phyloP scores from a whole-genome alignment of 1,140 invertebrate genomes.

The Contarinia nasturtii region DNA sequence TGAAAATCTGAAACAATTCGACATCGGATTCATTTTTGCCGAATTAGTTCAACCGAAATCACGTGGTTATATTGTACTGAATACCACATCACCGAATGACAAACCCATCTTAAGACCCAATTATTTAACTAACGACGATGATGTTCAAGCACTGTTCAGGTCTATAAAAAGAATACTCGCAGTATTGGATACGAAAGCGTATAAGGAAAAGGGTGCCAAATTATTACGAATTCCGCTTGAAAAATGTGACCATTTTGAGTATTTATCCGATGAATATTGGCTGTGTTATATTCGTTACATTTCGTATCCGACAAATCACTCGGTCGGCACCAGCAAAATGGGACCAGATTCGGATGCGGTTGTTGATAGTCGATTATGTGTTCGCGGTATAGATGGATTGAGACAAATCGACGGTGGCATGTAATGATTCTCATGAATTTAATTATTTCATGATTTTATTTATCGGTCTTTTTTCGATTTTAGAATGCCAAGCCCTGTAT shows the following conservation, averaged over 20 bases:
- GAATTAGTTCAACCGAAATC: constrained; percentile 24
- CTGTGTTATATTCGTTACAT: constrained; percentile 59
- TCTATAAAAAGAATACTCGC: constrained; percentile 34
- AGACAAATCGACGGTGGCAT: constrained; percentile 59
- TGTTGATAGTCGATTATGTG: constrained; percentile 55
- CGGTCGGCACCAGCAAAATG: constrained; percentile 72
- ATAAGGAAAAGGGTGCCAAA: constrained; percentile 25
- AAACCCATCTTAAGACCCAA: constrained; percentile 50
- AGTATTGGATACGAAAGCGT: constrained; percentile 30
- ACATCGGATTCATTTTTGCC: constrained; percentile 14
- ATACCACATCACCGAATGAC: constrained; percentile 34
- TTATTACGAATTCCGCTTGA: constrained; percentile 24
- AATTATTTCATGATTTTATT: constrained; percentile 31
- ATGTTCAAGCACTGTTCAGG: constrained; percentile 49
- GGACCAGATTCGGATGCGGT: constrained; percentile 60
- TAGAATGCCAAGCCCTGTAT: background rate
- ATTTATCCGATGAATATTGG: constrained; percentile 68
- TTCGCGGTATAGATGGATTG: constrained; percentile 49
- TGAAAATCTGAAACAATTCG: constrained; percentile 9
- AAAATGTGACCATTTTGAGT: constrained; percentile 29
- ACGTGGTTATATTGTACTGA: constrained; percentile 27
- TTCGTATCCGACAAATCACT: constrained; percentile 73
- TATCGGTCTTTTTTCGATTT: background rate
- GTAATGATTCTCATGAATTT: too few relatives aligned
- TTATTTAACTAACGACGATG: constrained; percentile 34